Percentiles rank a stretch among this genome's conserved stretches.
Evolutionary conservation across 2,797 vertebrate genomes (phyloP).

Genomic region (Gambusia yucatana): DNA sequence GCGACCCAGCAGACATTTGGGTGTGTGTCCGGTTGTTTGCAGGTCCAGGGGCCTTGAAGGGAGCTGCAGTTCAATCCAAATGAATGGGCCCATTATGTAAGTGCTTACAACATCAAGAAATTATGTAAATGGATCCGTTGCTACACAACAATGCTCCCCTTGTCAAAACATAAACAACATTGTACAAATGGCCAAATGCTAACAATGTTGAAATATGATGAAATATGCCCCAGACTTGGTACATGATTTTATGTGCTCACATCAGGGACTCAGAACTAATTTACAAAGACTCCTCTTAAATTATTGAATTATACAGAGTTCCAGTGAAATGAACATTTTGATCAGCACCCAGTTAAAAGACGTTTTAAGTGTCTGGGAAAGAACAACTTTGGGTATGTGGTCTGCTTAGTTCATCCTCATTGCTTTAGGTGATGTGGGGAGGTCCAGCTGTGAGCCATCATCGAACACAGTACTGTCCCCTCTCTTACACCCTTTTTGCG

Average conservation of each 20-base stretch:
- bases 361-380: conserved; percentile 40
- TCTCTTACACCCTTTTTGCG: conserved; percentile 73
- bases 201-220: conserved; percentile 50
- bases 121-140: conserved; percentile 83
- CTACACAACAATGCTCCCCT: conserved; percentile 80
- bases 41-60: conserved; percentile 74
- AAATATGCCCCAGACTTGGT: conserved; percentile 46
- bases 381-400: conserved; percentile 46
- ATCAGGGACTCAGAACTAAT: conserved; percentile 36
- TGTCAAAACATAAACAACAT: conserved; percentile 82
- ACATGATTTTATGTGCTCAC: conserved; percentile 45
- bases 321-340: conserved; percentile 46
- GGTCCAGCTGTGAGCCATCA: conserved; percentile 81
- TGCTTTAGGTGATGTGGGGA: conserved; percentile 59
- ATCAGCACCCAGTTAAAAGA: conserved; percentile 12
- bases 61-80: conserved; percentile 76
- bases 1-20: conserved; percentile 33
- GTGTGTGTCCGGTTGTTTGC: conserved; percentile 57
- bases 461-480: conserved; percentile 67
- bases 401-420: conserved; percentile 36
- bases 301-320: conserved; percentile 48
- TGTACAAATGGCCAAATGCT: conserved; percentile 70
- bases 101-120: conserved; percentile 80
- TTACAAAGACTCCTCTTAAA: conserved; percentile 50
- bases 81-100: conserved; percentile 81